phyloP scores from a whole-genome alignment of 2,797 vertebrate genomes.

The Helostoma temminkii region DNA sequence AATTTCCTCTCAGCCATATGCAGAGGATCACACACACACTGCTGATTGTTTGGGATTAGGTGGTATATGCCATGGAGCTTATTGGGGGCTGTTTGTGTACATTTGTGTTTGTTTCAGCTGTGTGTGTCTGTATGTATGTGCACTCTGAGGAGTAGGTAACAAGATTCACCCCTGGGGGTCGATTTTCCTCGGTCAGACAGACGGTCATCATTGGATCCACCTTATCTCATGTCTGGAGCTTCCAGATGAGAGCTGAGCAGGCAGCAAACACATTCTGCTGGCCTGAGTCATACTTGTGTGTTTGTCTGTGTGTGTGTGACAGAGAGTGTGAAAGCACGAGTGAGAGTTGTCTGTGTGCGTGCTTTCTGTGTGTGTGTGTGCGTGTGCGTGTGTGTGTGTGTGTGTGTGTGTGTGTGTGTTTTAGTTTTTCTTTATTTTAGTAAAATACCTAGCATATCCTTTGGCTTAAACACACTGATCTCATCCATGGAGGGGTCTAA shows the following conservation, averaged over 20 bases:
- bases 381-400: conserved; percentile 5
- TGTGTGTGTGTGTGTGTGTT: conserved; percentile 25
- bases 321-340: conserved; percentile 6
- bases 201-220: conserved; percentile 74
- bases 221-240: conserved; percentile 81
- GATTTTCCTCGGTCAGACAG: conserved; percentile 66
- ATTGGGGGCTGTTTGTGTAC: conserved; percentile 50
- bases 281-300: conserved; percentile 71
- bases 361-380: conserved; percentile 11
- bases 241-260: conserved; percentile 72
- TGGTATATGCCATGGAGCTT: conserved; percentile 39
- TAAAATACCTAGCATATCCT: conserved; percentile 63
- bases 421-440: conserved; percentile 48
- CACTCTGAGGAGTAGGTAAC: conserved; percentile 20
- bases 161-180: conserved; percentile 54
- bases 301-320: conserved; percentile 15
- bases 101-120: conserved; percentile 38
- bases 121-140: conserved; percentile 10
- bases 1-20: conserved; percentile 64
- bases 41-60: conserved; percentile 64
- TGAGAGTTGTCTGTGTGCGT: conserved; percentile 13
- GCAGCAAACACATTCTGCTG: conserved; percentile 75
- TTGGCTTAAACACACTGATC: conserved; percentile 62
- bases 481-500: conserved; percentile 68
- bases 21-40: conserved; percentile 50